Evolutionary conservation across 2,113 vertebrate species (phyloP).

Genomic region (Guaruba guarouba): DNA sequence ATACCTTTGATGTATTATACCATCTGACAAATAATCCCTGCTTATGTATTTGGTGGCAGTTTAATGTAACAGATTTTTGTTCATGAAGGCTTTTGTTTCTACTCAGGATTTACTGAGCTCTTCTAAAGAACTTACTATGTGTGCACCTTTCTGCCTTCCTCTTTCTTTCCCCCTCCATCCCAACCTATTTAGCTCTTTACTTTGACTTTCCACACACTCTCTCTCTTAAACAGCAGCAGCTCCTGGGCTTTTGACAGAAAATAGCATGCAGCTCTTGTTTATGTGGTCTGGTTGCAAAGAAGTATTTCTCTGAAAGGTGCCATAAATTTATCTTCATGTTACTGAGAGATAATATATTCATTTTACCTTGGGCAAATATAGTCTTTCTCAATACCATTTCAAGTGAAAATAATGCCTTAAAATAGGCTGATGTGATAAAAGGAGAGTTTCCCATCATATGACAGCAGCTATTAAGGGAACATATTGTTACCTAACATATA

Average conservation of each 20-base stretch:
- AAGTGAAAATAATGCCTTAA: slow-evolving; percentile 14
- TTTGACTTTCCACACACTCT: not conserved
- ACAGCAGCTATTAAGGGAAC: not conserved
- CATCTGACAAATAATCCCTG: not conserved
- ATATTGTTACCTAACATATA: not conserved
- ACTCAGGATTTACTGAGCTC: not conserved
- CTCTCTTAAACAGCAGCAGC: not conserved
- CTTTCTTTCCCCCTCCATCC: not conserved
- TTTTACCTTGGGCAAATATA: not conserved
- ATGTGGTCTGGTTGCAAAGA: not conserved
- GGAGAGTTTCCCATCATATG: not conserved
- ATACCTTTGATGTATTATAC: not conserved
- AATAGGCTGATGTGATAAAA: not conserved
- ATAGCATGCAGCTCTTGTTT: not conserved
- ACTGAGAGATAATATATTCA: not conserved
- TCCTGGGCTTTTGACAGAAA: not conserved
- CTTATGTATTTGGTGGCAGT: not conserved
- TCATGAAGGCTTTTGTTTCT: not conserved
- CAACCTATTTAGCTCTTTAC: not conserved
- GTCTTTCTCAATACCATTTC: not conserved
- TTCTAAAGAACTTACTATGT: not conserved
- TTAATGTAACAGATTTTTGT: not conserved
- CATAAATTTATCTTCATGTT: not conserved
- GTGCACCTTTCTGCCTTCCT: not conserved
- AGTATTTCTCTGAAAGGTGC: not conserved